Base-by-base conservation (phyloP, 2,797 vertebrate genomes). In the Microctenopoma steveboyesi region DNA sequence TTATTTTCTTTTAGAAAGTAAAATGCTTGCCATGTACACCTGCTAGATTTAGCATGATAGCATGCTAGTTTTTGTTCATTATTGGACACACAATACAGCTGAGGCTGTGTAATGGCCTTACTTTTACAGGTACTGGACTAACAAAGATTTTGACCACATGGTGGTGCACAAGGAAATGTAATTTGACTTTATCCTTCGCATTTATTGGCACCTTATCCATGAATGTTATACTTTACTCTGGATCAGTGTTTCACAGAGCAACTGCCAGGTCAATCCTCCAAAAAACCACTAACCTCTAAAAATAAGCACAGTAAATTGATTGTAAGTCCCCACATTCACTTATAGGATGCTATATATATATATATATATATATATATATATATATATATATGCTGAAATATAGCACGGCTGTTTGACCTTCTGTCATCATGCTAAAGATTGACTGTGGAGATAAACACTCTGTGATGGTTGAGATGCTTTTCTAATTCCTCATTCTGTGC, bases 381-480 rank as follows among this genome's bases (percentile, higher is more conserved):
- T 18, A 18, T 18, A 18, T 18, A 18, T 18, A 18, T 18, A 18
- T 18, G 18, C 18, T 18, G 0, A 52, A 59, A 42, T 52, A 39
- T 47, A 69, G n/a, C 15, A 40, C n/a, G n/a, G 22, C 45, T 27
- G n/a, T n/a, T 28, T 63, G 53, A 50, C 37, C 46, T 48, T 72
- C 47, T 72, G 48, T 78, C 46, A 43, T 61, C 30, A 40, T 49
- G 22, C 15, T 18, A 28, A 4, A 53, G 49, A 67, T 51, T 76
- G 25, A 72, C 18, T 67, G 52, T 7, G 62, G 75, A 66, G 54
- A 69, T 72, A 30, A 81, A 77, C 43, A 27, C 7, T 43, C 28
- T 57, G n/a, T 50, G 64, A 73, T 56, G 69, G 58, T 48, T 71
- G 67, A 82, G 71, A 83, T 72, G 62, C 66, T 73, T 72, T 58